Conservation (phyloP, 2,888 invertebrate species). For the Sinopyrophorus schimmeli region DNA sequence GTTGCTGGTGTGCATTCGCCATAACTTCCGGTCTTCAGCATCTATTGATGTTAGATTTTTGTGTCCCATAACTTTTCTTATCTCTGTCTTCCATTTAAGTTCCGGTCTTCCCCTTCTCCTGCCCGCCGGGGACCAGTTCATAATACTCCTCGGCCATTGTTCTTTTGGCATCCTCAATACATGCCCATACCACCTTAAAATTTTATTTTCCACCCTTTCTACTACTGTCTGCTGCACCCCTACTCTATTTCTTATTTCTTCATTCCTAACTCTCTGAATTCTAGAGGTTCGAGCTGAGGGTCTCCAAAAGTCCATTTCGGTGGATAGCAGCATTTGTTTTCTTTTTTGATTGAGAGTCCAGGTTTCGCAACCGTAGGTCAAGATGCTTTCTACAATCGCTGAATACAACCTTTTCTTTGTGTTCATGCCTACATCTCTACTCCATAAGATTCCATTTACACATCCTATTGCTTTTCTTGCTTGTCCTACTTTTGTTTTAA, state of each 20-base stretch:
- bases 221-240: constrained; percentile 1
- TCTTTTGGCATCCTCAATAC: constrained; percentile 4
- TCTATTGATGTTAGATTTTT: constrained; percentile 1
- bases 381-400: constrained; percentile 1
- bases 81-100: too few species aligned
- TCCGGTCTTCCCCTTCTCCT: neutral
- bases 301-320: constrained; percentile 3
- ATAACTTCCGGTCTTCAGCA: neutral
- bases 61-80: neutral
- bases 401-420: constrained; percentile 3
- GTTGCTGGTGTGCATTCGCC: too few species aligned
- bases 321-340: constrained; percentile 3
- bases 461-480: neutral
- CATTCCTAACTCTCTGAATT: constrained; percentile 5
- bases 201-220: constrained; percentile 1
- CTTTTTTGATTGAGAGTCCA: constrained; percentile 1
- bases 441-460: neutral
- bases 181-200: constrained; percentile 3
- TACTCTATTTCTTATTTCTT: constrained; percentile 3
- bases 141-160: constrained; percentile 1
- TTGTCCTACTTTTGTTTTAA: constrained; percentile 3
- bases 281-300: constrained; percentile 4
- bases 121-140: neutral
- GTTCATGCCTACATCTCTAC: constrained; percentile 1
- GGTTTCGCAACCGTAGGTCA: neutral